phyloP scores from a whole-genome alignment of 2,888 invertebrate genomes.

The Acrobeloides nanus region DNA sequence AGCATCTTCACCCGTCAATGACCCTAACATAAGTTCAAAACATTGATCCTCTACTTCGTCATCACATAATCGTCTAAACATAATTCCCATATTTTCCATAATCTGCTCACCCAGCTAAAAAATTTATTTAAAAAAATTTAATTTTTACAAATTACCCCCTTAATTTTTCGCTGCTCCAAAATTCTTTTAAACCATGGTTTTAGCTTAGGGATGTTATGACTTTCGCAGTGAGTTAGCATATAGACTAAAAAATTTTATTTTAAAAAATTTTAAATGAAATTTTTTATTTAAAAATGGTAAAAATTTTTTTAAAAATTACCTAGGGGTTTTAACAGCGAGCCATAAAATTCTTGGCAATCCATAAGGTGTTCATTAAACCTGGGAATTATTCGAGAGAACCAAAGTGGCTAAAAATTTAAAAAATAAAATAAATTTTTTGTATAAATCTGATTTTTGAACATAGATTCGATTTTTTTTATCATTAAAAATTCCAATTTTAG shows the following conservation, averaged over 20 bases:
- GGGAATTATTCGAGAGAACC: slow-evolving; percentile 47
- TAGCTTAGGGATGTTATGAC: slow-evolving; percentile 48
- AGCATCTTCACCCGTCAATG: slow-evolving; percentile 22
- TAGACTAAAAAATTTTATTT: too few relatives aligned
- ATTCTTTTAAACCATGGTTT: slow-evolving; percentile 43
- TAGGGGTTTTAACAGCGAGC: slow-evolving; percentile 40
- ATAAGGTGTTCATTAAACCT: slow-evolving; percentile 44
- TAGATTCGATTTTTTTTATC: too few relatives aligned
- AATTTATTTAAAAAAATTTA: neutral
- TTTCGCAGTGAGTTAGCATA: slow-evolving; percentile 44
- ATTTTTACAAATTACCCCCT: too few relatives aligned
- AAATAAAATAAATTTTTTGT: neutral
- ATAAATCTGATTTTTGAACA: too few relatives aligned
- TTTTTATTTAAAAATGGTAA: too few relatives aligned
- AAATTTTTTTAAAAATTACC: too few relatives aligned
- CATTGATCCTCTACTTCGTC: slow-evolving; percentile 44
- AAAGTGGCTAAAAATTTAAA: slow-evolving; percentile 28
- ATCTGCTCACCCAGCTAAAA: slow-evolving; percentile 41
- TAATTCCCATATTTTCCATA: slow-evolving; percentile 42
- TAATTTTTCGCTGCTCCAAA: slow-evolving; percentile 32
- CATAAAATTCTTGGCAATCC: slow-evolving; percentile 32
- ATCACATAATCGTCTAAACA: slow-evolving; percentile 46
- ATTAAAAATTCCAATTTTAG: too few relatives aligned
- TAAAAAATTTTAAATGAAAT: too few relatives aligned
- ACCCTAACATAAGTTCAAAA: slow-evolving; percentile 36